A percentile compares a stretch with the other conserved stretches of the same genome.
These are phyloP conservation scores for Apomyelois bistriatella DNA, from an alignment of 2,888 invertebrate genomes.

Conservation along the genomic window DNA sequence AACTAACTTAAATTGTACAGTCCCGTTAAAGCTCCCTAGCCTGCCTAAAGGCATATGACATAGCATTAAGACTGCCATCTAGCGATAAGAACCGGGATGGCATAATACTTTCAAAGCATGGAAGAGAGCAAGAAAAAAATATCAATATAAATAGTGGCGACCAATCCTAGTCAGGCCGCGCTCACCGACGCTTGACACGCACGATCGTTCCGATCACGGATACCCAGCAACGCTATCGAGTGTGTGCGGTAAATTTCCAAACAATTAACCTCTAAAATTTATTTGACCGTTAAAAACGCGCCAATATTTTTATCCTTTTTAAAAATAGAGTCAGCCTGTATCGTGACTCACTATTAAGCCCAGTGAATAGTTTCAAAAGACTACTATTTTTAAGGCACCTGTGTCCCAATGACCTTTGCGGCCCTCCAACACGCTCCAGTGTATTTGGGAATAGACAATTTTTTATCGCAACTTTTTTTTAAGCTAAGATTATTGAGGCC, in stretches of 20 bases:
- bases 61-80: too few species aligned
- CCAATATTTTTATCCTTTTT: constrained; percentile 13
- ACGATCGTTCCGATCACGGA: too few species aligned
- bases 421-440: constrained; percentile 27
- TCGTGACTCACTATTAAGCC: constrained; percentile 32
- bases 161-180: too few species aligned
- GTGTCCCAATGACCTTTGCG: constrained; percentile 38
- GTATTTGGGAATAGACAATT: constrained; percentile 18
- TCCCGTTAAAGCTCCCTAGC: too few species aligned
- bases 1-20: too few species aligned
- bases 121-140: too few species aligned
- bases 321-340: constrained; percentile 26
- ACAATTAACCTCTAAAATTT: background rate
- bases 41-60: too few species aligned
- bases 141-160: too few species aligned
- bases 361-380: constrained; percentile 64
- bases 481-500: background rate
- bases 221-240: too few species aligned
- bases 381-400: constrained; percentile 61
- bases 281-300: background rate
- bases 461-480: constrained; percentile 12
- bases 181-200: too few species aligned
- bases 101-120: too few species aligned
- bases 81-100: too few species aligned
- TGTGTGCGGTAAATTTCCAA: background rate